phyloP scores from a whole-genome alignment of 1,140 invertebrate genomes.

The Periplaneta americana region DNA sequence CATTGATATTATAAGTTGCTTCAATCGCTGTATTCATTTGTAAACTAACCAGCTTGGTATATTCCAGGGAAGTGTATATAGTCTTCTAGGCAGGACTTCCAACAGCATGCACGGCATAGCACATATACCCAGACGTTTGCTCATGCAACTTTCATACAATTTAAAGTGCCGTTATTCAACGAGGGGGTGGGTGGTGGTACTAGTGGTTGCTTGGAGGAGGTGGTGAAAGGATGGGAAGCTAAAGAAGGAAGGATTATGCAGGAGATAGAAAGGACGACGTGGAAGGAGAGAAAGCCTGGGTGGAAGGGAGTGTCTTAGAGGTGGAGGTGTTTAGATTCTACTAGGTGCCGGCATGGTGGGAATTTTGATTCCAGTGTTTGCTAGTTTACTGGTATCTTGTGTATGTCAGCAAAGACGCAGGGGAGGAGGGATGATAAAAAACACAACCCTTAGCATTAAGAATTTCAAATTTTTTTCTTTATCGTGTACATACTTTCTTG shows the following conservation, averaged over 20 bases:
- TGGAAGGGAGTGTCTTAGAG: conserved; percentile 12
- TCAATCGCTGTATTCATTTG: conserved; percentile 69
- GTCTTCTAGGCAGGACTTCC: too few relatives aligned
- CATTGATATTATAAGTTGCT: conserved; percentile 70
- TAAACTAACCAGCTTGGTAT: conserved; percentile 58
- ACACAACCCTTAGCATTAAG: not conserved
- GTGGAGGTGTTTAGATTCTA: not conserved
- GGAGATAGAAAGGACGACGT: conserved; percentile 8
- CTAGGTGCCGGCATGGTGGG: not conserved
- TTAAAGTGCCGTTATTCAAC: conserved; percentile 34
- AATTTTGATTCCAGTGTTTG: not conserved
- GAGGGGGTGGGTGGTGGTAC: conserved; percentile 6
- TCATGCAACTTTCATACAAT: conserved; percentile 38
- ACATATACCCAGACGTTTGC: conserved; percentile 14
- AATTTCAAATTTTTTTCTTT: not conserved
- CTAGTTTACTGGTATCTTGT: not conserved
- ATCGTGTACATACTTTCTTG: not conserved
- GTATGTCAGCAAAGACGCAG: not conserved
- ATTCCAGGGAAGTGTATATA: conserved; percentile 30
- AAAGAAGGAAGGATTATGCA: conserved; percentile 1
- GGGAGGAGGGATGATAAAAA: not conserved
- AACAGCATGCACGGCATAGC: not conserved
- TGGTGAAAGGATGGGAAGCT: conserved; percentile 16
- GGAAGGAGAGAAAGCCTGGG: conserved; percentile 13
- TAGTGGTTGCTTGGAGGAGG: not conserved